Evolutionary conservation across 2,888 invertebrate genomes (phyloP).

Genomic region (Tortricodes alternella): DNA sequence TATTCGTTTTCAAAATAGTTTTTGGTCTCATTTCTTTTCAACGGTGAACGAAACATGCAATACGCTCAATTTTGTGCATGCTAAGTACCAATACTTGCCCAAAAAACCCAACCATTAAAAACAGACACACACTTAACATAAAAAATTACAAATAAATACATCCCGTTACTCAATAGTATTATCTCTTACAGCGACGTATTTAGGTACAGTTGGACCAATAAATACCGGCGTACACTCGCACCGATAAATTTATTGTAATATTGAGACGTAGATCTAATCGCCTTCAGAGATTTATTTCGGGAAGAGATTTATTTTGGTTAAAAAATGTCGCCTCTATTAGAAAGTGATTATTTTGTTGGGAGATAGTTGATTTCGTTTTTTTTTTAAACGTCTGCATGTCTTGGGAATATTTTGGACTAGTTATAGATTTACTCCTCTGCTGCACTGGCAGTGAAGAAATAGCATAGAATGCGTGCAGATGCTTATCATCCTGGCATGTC

Average conservation of each 20-base stretch:
- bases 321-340: constrained; percentile 46
- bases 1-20: too few species aligned
- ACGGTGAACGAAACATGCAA: too few species aligned
- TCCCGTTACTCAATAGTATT: constrained; percentile 71
- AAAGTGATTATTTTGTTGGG: constrained; percentile 33
- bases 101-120: constrained; percentile 34
- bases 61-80: too few species aligned
- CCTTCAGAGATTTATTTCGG: constrained; percentile 64
- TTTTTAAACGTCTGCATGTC: not conserved
- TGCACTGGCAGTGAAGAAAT: too few species aligned
- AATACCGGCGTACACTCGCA: constrained; percentile 58
- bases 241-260: constrained; percentile 76
- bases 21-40: too few species aligned
- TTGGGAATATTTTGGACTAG: not conserved
- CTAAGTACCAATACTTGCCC: constrained; percentile 1
- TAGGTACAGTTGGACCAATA: constrained; percentile 70
- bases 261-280: constrained; percentile 82
- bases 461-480: too few species aligned
- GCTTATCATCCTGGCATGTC: too few species aligned
- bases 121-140: constrained; percentile 36
- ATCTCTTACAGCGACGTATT: constrained; percentile 72
- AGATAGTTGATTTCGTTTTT: constrained; percentile 19
- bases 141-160: constrained; percentile 56
- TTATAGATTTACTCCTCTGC: too few species aligned
- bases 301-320: constrained; percentile 70